Conservation (phyloP, 1,140 invertebrate species). For the Sitophilus oryzae region DNA sequence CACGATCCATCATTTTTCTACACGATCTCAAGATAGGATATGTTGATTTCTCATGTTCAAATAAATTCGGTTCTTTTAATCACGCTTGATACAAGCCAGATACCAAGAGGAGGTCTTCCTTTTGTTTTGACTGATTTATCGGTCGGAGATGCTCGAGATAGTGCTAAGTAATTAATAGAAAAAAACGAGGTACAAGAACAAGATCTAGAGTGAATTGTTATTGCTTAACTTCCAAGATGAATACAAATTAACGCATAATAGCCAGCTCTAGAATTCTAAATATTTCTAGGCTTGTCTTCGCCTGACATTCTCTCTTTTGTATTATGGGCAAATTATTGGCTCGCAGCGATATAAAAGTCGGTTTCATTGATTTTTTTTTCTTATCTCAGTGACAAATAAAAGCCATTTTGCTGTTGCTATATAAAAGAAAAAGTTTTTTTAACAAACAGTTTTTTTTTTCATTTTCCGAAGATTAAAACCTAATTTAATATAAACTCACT, state of each 20-base stretch:
- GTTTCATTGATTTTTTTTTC: slow-evolving; percentile 6
- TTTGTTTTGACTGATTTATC: neutral
- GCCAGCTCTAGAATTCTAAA: slow-evolving; percentile 16
- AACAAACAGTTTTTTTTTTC: too few relatives aligned
- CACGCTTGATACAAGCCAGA: slow-evolving; percentile 10
- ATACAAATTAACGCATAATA: slow-evolving; percentile 13
- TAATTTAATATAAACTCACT: neutral
- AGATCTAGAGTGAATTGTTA: slow-evolving; percentile 5
- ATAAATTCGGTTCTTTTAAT: slow-evolving; percentile 10
- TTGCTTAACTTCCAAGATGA: slow-evolving; percentile 6
- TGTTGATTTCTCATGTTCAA: slow-evolving; percentile 12
- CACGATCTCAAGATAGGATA: neutral
- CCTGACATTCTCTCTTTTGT: slow-evolving; percentile 15
- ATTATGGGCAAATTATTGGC: slow-evolving; percentile 9
- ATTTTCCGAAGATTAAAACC: neutral
- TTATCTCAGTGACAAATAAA: slow-evolving; percentile 4
- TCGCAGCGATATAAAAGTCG: neutral
- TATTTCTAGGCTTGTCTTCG: slow-evolving; percentile 18
- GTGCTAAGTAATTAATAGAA: slow-evolving; percentile 16
- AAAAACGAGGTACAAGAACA: neutral
- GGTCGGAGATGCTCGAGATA: slow-evolving; percentile 4
- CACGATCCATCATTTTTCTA: slow-evolving; percentile 5
- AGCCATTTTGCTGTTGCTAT: neutral
- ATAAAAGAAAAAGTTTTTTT: too few relatives aligned
- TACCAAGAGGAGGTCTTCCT: slow-evolving; percentile 4